phyloP scores from a whole-genome alignment of 2,888 invertebrate genomes.

The Icerya purchasi region DNA sequence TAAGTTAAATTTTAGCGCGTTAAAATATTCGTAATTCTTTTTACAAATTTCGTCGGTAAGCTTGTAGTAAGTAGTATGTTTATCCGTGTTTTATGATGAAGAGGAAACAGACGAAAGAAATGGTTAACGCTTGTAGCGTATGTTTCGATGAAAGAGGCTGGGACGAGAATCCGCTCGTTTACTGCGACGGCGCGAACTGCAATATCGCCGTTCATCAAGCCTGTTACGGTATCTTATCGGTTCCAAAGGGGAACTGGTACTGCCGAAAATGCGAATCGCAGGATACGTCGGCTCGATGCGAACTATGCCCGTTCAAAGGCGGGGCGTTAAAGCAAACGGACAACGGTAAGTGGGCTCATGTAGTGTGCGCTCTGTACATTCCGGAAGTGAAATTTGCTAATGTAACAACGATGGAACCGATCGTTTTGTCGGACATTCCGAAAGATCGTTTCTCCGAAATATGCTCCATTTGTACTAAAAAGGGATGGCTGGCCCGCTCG shows the following conservation, averaged over 20 bases:
- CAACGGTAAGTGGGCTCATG: slow-evolving; percentile 88
- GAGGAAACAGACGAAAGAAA: slow-evolving; percentile 45
- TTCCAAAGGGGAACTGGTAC: slow-evolving; percentile 95
- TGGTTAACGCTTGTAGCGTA: slow-evolving; percentile 98
- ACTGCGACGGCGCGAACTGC: slow-evolving; percentile 95
- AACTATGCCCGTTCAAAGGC: slow-evolving; percentile 83
- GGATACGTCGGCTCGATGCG: slow-evolving; percentile 59
- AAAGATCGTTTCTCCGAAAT: slow-evolving; percentile 81
- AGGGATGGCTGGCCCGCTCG: slow-evolving; percentile 44
- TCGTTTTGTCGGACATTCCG: slow-evolving; percentile 76
- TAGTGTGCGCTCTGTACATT: slow-evolving; percentile 92
- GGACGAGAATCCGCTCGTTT: slow-evolving; percentile 97
- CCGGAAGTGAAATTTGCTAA: slow-evolving; percentile 95
- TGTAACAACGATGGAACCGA: slow-evolving; percentile 97
- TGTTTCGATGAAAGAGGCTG: slow-evolving; percentile 93
- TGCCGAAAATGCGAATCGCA: slow-evolving; percentile 86
- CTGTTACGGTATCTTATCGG: slow-evolving; percentile 93
- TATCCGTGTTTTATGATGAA: no score
- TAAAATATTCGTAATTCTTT: no score
- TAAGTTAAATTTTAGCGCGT: no score
- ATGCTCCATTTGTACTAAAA: slow-evolving; percentile 88
- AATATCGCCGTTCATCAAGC: slow-evolving; percentile 98
- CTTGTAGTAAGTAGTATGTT: no score
- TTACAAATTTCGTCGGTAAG: no score
- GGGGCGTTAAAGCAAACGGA: slow-evolving; percentile 90